Evolutionary conservation across 2,888 invertebrate species (phyloP).

Genomic region (Prionchulus punctatus): DNA sequence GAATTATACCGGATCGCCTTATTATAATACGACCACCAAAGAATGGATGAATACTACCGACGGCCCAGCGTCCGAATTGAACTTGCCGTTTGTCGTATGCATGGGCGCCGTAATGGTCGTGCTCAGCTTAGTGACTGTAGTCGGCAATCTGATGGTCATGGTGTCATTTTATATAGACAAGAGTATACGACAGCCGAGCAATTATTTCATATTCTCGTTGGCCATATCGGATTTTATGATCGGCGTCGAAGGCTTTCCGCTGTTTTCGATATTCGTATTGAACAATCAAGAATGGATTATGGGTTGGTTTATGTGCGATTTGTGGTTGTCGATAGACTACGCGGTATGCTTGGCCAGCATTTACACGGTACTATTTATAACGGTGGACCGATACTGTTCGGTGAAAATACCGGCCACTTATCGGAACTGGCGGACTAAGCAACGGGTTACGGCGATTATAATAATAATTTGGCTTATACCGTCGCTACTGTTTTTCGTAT

Average conservation of each 20-base stretch:
- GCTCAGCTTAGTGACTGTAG: constrained; percentile 25
- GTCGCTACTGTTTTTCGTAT: constrained; percentile 82
- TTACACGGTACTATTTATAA: constrained; percentile 94
- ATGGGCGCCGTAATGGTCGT: constrained; percentile 5
- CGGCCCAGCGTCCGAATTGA: too few species aligned
- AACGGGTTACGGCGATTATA: constrained; percentile 81
- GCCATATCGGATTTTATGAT: constrained; percentile 93
- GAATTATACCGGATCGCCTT: too few species aligned
- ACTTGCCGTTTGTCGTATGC: background rate
- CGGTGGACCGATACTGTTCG: constrained; percentile 93
- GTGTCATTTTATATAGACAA: constrained; percentile 31
- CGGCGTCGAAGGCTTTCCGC: constrained; percentile 93
- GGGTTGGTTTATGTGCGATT: constrained; percentile 82
- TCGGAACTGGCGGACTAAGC: constrained; percentile 85
- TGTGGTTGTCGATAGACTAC: constrained; percentile 97
- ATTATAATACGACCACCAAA: too few species aligned
- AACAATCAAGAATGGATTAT: constrained; percentile 83
- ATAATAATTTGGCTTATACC: constrained; percentile 93
- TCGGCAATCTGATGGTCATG: constrained; percentile 62
- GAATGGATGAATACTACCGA: too few species aligned
- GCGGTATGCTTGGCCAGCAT: constrained; percentile 97
- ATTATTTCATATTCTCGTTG: constrained; percentile 95
- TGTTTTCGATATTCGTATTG: constrained; percentile 90
- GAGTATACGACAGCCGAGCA: constrained; percentile 71
- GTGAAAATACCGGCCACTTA: constrained; percentile 96